phyloP scores from a whole-genome alignment of 2,888 invertebrate species.

The Troides aeacus region DNA sequence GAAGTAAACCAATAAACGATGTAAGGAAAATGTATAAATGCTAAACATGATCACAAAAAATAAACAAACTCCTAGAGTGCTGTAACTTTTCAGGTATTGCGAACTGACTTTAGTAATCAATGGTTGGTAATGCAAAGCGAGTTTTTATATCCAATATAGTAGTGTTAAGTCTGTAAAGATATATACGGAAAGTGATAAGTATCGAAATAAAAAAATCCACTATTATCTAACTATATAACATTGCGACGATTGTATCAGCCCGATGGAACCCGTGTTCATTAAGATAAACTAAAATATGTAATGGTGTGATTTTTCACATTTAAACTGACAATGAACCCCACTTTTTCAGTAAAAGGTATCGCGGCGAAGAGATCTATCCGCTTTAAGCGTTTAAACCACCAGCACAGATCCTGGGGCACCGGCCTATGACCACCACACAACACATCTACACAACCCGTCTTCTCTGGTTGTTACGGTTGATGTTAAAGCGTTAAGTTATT shows the following conservation, averaged over 20 bases:
- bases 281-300: background rate
- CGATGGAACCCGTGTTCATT: background rate
- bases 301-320: background rate
- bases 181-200: too few relatives aligned
- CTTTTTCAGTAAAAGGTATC: constrained; percentile 43
- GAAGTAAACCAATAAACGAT: too few relatives aligned
- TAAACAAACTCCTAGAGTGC: too few relatives aligned
- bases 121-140: too few relatives aligned
- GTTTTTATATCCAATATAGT: too few relatives aligned
- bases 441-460: constrained; percentile 22
- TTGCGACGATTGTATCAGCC: background rate
- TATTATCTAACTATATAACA: background rate
- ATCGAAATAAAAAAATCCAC: too few relatives aligned
- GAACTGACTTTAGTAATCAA: too few relatives aligned
- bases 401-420: constrained; percentile 16
- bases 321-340: constrained; percentile 35
- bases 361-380: constrained; percentile 38
- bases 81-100: too few relatives aligned
- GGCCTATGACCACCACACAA: constrained; percentile 15
- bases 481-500: constrained; percentile 8
- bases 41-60: too few relatives aligned
- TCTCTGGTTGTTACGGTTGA: constrained; percentile 17
- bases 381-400: constrained; percentile 37
- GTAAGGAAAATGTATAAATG: too few relatives aligned
- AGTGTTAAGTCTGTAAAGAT: too few relatives aligned